A percentile compares a stretch with the other conserved stretches of the same genome.
phyloP scores from a whole-genome alignment of 2,797 vertebrate genomes.

The Propithecus deckenii region DNA sequence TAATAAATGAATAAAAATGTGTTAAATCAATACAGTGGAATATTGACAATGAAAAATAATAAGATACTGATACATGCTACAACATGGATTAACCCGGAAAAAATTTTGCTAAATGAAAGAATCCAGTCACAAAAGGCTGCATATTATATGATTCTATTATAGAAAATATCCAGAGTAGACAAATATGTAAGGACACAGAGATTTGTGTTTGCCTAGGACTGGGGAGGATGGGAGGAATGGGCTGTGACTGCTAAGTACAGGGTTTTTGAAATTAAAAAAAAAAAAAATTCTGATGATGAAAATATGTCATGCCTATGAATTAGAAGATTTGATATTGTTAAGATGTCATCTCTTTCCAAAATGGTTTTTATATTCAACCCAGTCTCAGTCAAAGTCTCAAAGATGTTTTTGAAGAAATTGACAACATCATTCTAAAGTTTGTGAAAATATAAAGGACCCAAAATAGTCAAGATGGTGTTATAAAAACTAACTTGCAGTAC shows the following conservation, averaged over 20 bases:
- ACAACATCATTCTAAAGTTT: background rate
- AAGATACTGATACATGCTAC: background rate
- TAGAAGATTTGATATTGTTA: background rate
- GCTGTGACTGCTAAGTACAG: background rate
- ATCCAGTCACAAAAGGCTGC: background rate
- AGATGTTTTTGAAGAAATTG: background rate
- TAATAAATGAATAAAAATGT: background rate
- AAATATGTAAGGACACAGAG: background rate
- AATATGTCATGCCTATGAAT: background rate
- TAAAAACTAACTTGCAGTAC: background rate
- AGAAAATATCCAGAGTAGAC: background rate
- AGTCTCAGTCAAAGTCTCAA: background rate
- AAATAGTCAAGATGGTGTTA: background rate
- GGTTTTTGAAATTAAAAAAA: background rate
- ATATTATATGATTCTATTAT: background rate
- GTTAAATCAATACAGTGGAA: background rate
- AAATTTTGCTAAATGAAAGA: background rate
- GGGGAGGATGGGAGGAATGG: background rate
- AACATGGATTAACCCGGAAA: background rate
- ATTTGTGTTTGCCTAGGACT: background rate
- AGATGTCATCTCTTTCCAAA: background rate
- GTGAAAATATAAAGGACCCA: background rate
- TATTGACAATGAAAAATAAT: background rate
- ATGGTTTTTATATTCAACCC: background rate
- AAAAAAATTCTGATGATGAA: background rate